Conservation (phyloP, 2,113 vertebrate species). For the Pseudorhombus dupliciocellatus region DNA sequence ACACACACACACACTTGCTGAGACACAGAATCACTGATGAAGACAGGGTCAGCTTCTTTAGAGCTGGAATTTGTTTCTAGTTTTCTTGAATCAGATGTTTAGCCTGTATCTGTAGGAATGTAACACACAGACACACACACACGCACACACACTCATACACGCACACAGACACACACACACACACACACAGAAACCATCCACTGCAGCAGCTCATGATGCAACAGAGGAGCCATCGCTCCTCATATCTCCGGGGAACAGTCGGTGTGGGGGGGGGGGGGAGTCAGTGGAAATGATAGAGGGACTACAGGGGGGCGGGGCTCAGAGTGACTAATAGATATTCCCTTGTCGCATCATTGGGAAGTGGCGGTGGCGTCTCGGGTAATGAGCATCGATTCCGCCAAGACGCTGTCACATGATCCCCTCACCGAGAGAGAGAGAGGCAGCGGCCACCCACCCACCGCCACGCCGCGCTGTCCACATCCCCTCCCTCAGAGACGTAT, state of each 20-base stretch:
- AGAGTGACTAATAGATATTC: constrained; percentile 64
- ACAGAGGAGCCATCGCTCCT: constrained; percentile 44
- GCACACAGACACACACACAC: constrained; percentile 1
- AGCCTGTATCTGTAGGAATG: not conserved
- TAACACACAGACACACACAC: not conserved
- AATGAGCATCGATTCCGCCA: constrained; percentile 73
- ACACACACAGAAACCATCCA: constrained; percentile 8
- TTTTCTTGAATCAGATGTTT: constrained; percentile 29
- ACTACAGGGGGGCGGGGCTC: constrained; percentile 1
- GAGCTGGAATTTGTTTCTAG: constrained; percentile 1
- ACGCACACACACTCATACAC: not conserved
- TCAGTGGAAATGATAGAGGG: constrained; percentile 33
- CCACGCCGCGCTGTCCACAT: constrained; percentile 7
- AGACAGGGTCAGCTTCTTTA: constrained; percentile 16
- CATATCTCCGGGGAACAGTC: constrained; percentile 31
- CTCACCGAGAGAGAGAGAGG: constrained; percentile 57
- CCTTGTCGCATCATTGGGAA: constrained; percentile 65
- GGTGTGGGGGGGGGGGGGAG: not conserved
- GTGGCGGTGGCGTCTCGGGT: constrained; percentile 53
- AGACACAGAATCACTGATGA: constrained; percentile 3
- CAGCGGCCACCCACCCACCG: constrained; percentile 30
- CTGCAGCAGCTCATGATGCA: constrained; percentile 56
- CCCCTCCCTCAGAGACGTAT: constrained; percentile 11
- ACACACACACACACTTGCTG: not conserved
- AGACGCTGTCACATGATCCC: constrained; percentile 71